phyloP scores from a whole-genome alignment of 2,888 invertebrate genomes.

The Resseliella maxima region DNA sequence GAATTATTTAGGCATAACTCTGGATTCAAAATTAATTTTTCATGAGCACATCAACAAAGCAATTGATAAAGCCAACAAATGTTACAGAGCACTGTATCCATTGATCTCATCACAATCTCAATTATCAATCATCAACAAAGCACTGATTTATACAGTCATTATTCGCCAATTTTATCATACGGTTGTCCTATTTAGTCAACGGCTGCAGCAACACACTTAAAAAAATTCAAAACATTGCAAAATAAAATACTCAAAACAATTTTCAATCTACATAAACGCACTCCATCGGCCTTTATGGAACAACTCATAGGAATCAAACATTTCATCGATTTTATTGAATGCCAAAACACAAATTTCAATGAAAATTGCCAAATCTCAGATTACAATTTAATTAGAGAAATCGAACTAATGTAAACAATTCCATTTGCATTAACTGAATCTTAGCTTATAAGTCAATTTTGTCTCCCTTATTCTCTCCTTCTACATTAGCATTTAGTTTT shows the following conservation, averaged over 20 bases:
- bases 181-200: not conserved
- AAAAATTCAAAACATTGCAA: not conserved
- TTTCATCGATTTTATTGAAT: no score
- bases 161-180: not conserved
- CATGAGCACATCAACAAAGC: not conserved
- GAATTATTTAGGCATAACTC: not conserved
- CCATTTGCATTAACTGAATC: no score
- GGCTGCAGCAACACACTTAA: not conserved
- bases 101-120: not conserved
- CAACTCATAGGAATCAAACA: no score
- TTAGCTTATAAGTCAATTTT: no score
- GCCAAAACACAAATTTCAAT: no score
- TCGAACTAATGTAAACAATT: no score
- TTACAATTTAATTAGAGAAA: no score
- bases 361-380: no score
- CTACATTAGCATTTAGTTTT: no score
- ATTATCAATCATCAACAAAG: not conserved
- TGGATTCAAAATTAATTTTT: not conserved
- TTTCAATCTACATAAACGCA: not conserved
- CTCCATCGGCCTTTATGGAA: no score
- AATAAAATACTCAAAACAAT: not conserved
- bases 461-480: no score
- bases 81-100: not conserved
- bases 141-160: not conserved
- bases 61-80: conserved; percentile 24